These are phyloP conservation scores for Hipparchia semele DNA, from an alignment of 2,888 invertebrate genomes.

Conservation along the genomic window DNA sequence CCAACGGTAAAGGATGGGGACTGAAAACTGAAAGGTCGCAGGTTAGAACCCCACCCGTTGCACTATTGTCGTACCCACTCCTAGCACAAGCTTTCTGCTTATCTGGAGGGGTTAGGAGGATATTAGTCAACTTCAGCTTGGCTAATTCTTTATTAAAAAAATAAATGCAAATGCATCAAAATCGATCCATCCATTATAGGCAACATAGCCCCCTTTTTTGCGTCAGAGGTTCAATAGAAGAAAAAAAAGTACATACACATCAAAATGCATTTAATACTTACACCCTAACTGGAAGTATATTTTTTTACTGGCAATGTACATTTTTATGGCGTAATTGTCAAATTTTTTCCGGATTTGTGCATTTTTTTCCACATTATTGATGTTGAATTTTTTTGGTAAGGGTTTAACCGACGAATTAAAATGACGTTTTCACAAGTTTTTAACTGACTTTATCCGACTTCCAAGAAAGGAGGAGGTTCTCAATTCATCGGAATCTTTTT, in stretches of 20 bases:
- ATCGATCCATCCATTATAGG: not conserved
- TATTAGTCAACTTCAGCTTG: no score
- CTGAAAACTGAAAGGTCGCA: no score
- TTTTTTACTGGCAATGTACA: conserved; percentile 53
- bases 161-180: not conserved
- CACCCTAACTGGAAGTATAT: conserved; percentile 47
- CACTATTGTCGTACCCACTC: no score
- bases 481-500: no score
- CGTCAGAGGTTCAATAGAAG: not conserved
- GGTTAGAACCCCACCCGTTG: no score
- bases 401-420: no score
- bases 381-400: not conserved
- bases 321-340: conserved; percentile 45
- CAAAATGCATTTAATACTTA: conserved; percentile 58
- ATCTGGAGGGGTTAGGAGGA: no score
- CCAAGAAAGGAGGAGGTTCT: no score
- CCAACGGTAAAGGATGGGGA: no score
- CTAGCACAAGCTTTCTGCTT: no score
- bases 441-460: no score
- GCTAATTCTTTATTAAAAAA: not conserved
- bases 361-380: conserved; percentile 21
- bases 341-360: conserved; percentile 46
- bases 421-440: no score
- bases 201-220: not conserved
- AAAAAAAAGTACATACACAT: conserved; percentile 48